Evolutionary conservation across 2,797 vertebrate species (phyloP).

Genomic region (Zalophus californianus): DNA sequence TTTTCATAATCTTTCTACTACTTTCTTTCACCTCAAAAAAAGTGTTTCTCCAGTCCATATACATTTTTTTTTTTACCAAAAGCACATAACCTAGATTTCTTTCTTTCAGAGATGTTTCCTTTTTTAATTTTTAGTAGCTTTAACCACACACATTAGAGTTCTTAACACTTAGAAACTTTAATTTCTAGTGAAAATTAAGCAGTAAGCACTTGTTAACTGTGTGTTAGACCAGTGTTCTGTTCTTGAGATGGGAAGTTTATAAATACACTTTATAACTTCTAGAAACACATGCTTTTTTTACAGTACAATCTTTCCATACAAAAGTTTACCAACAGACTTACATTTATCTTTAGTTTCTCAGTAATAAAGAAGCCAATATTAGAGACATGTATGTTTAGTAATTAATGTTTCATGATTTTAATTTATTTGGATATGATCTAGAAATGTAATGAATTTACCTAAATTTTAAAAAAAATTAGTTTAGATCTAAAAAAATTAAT

Average conservation of each 20-base stretch:
- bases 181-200: background rate
- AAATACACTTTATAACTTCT: background rate
- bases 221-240: background rate
- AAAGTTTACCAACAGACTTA: background rate
- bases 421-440: background rate
- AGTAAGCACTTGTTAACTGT: background rate
- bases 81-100: background rate
- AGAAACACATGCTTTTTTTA: background rate
- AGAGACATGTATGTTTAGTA: background rate
- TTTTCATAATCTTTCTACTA: background rate
- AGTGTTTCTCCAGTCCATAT: background rate
- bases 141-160: background rate
- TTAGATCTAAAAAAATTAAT: too few relatives aligned
- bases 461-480: too few relatives aligned
- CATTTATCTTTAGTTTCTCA: background rate
- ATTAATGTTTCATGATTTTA: background rate
- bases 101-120: background rate
- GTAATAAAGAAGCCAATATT: background rate
- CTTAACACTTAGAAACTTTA: background rate
- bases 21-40: background rate
- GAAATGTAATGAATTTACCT: background rate
- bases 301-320: background rate
- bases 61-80: background rate
- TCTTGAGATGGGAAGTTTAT: background rate
- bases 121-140: background rate